Evolutionary conservation across 2,888 invertebrate species (phyloP).

Genomic region (Drosophila borborema): DNA sequence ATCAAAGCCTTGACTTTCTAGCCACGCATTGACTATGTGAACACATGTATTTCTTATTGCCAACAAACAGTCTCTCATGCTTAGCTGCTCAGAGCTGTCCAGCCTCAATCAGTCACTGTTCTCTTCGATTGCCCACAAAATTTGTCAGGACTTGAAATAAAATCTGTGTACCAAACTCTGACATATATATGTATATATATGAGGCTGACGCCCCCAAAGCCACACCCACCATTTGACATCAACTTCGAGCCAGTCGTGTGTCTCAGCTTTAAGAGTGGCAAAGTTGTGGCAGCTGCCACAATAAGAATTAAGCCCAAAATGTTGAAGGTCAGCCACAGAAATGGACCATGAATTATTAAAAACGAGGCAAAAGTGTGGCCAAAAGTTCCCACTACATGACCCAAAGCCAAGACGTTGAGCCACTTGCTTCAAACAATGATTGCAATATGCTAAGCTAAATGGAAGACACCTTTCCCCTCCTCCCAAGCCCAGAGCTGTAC

Average conservation of each 20-base stretch:
- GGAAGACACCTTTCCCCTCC: constrained; percentile 10
- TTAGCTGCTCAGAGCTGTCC: background rate
- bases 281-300: constrained; percentile 36
- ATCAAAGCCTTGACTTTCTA: background rate
- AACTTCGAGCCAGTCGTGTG: constrained; percentile 5
- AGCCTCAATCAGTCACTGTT: constrained; percentile 20
- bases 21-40: background rate
- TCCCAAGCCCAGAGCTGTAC: background rate
- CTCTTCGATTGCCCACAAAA: constrained; percentile 11
- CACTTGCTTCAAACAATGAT: constrained; percentile 47
- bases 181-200: constrained; percentile 42
- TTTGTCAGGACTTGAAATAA: constrained; percentile 43
- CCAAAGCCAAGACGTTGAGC: constrained; percentile 61
- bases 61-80: background rate
- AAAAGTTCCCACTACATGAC: constrained; percentile 58
- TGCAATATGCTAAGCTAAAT: constrained; percentile 71
- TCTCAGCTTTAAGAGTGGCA: constrained; percentile 29
- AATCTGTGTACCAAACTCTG: constrained; percentile 46
- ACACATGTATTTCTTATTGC: background rate
- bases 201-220: constrained; percentile 13
- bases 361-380: constrained; percentile 43
- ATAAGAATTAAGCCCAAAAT: constrained; percentile 62
- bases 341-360: constrained; percentile 77
- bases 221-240: constrained; percentile 15
- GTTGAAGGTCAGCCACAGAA: constrained; percentile 73